phyloP scores from a whole-genome alignment of 1,140 invertebrate species.

The Sminthurinus signatus region DNA sequence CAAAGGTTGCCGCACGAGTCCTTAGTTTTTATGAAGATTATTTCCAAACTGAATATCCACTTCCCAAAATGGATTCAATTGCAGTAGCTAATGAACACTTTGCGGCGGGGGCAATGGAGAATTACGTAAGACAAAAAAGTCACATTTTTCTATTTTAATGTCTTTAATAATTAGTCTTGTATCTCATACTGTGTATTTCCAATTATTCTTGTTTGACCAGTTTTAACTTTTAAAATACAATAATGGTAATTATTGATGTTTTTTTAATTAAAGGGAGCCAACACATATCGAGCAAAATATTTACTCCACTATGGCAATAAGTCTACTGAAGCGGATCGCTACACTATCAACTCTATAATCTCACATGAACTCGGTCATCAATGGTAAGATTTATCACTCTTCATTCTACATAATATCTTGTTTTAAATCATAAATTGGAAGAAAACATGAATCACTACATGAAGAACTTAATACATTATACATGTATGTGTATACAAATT shows the following conservation, averaged over 20 bases:
- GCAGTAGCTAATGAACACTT: constrained; percentile 3
- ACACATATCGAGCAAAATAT: constrained; percentile 54
- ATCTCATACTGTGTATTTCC: too few relatives aligned
- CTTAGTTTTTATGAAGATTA: constrained; percentile 15
- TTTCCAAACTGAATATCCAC: constrained; percentile 13
- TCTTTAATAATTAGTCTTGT: too few relatives aligned
- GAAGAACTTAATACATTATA: too few relatives aligned
- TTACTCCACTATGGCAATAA: background rate
- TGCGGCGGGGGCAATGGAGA: constrained; percentile 56
- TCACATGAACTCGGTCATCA: constrained; percentile 2
- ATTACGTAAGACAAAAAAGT: constrained; percentile 45
- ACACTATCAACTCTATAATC: background rate
- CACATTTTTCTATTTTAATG: too few relatives aligned
- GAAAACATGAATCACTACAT: too few relatives aligned
- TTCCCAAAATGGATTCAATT: constrained; percentile 20
- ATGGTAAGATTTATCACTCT: background rate
- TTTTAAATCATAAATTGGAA: too few relatives aligned
- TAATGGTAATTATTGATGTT: too few relatives aligned
- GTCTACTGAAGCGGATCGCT: background rate
- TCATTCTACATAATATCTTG: too few relatives aligned
- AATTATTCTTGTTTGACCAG: too few relatives aligned
- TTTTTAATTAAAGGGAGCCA: too few relatives aligned
- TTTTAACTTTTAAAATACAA: too few relatives aligned
- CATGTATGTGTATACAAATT: too few relatives aligned
- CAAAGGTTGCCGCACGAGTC: constrained; percentile 12